Percentiles rank a stretch among this genome's conserved stretches.
These are phyloP conservation scores for Crambe crambe DNA, from an alignment of 37 sponge, comb jelly and placozoan genomes.

Conservation along the genomic window DNA sequence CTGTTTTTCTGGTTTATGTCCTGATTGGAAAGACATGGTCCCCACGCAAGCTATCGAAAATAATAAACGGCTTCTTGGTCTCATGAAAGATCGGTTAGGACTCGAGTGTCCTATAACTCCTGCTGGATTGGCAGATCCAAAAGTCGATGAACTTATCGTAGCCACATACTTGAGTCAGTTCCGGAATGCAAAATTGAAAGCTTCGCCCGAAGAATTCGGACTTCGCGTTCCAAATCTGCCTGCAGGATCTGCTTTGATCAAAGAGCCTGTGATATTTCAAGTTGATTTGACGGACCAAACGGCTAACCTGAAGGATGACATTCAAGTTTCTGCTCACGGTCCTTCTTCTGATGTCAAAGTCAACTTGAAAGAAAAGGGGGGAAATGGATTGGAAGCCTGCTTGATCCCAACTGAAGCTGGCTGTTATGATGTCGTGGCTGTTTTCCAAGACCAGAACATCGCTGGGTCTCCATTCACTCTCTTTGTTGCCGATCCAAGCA, in stretches of 20 bases:
- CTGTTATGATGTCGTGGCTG: slow-evolving; percentile 42
- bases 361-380: slow-evolving; percentile 19
- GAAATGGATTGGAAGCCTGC: neutral
- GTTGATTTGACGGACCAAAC: slow-evolving; percentile 53
- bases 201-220: slow-evolving; percentile 50
- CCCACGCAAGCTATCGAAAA: slow-evolving; percentile 59
- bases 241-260: slow-evolving; percentile 18
- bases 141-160: slow-evolving; percentile 78
- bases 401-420: slow-evolving; percentile 59
- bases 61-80: slow-evolving; percentile 33
- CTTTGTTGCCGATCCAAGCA: slow-evolving; percentile 57
- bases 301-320: slow-evolving; percentile 27
- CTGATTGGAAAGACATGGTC: slow-evolving; percentile 69
- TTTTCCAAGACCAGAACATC: slow-evolving; percentile 52
- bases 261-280: slow-evolving; percentile 31
- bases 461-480: slow-evolving; percentile 64
- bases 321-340: slow-evolving; percentile 45
- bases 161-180: slow-evolving; percentile 73
- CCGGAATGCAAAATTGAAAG: slow-evolving; percentile 56
- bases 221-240: slow-evolving; percentile 27
- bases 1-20: slow-evolving; percentile 68
- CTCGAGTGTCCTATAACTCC: slow-evolving; percentile 54
- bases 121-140: slow-evolving; percentile 71
- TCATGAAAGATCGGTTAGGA: slow-evolving; percentile 44
- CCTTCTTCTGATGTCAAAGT: slow-evolving; percentile 59